Evolutionary conservation across 2,888 invertebrate species (phyloP), one percentile per base, ranked within the genome.

Genomic region (Zaprionus lineosus): DNA sequence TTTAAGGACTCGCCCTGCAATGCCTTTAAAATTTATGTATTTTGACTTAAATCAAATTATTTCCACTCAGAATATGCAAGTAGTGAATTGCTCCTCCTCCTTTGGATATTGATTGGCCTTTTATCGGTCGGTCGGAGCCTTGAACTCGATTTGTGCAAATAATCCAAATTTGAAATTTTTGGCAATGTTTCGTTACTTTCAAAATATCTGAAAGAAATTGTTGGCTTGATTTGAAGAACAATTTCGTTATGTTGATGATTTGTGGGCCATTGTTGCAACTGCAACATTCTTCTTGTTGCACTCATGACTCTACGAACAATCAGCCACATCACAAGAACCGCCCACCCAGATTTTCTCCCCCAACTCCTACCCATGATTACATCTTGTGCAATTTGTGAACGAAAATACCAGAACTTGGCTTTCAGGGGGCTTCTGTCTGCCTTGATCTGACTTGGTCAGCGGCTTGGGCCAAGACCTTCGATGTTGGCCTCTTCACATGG

Each of bases 221-320:
- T 60, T 47, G 62, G 52, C 63, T 53, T 77, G 84, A 84, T 78
- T 84, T 66, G 61, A 52, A 67, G 40, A 21, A 21, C 53, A 78
- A 78, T 84, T 76, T 57, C 50, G 81, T 77, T 84, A 65, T 52
- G 11, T 39, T 61, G 81, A 84, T 74, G 61, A 77, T 64, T 51
- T 60, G 48, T 34, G 53, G 50, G 24, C 21, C 6, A 29, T n/a
- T n/a, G 8, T 4, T 24, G 31, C 31, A 31, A 14, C 7, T 31
- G 31, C 39, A 18, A n/a, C n/a, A n/a, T n/a, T n/a, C n/a, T n/a
- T n/a, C n/a, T n/a, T n/a, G n/a, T n/a, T n/a, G n/a, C n/a, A n/a
- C n/a, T n/a, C n/a, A n/a, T n/a, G n/a, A n/a, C n/a, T n/a, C n/a
- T n/a, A n/a, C n/a, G n/a, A n/a, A n/a, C n/a, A n/a, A n/a, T n/a